These are phyloP conservation scores for Iselma pallidipennis DNA, from an alignment of 2,888 invertebrate genomes.

Conservation along the genomic window DNA sequence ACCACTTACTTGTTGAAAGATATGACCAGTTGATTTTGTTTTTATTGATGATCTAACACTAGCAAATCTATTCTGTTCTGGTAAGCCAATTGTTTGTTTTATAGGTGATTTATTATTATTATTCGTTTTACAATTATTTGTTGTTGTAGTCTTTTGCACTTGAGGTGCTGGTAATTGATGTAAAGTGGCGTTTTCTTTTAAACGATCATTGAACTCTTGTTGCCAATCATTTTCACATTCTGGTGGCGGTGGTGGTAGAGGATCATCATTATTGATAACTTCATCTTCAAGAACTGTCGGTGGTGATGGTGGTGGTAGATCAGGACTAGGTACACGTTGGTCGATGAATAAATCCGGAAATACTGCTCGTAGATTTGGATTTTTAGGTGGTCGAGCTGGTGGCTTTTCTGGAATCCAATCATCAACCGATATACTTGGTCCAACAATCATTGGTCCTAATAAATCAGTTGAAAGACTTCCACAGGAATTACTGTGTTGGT, in stretches of 20 bases:
- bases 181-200: conserved; percentile 40
- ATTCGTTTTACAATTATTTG: conserved; percentile 15
- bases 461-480: conserved; percentile 63
- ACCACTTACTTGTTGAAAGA: conserved; percentile 46
- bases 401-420: conserved; percentile 76
- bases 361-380: conserved; percentile 64
- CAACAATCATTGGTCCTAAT: conserved; percentile 65
- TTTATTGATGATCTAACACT: conserved; percentile 42
- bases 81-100: conserved; percentile 41
- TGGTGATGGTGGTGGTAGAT: conserved; percentile 66
- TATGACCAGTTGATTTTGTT: conserved; percentile 42
- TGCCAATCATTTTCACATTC: conserved; percentile 55
- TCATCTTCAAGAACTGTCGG: conserved; percentile 65
- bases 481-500: conserved; percentile 64
- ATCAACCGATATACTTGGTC: conserved; percentile 66
- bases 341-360: conserved; percentile 57
- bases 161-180: conserved; percentile 48
- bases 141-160: conserved; percentile 37
- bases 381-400: conserved; percentile 78
- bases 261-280: conserved; percentile 64
- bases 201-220: conserved; percentile 43
- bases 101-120: conserved; percentile 24
- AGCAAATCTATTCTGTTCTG: conserved; percentile 36
- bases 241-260: conserved; percentile 68
- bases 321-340: conserved; percentile 63